These are phyloP conservation scores for Bufo gargarizans DNA, from an alignment of 2,113 vertebrate genomes.

Conservation along the genomic window DNA sequence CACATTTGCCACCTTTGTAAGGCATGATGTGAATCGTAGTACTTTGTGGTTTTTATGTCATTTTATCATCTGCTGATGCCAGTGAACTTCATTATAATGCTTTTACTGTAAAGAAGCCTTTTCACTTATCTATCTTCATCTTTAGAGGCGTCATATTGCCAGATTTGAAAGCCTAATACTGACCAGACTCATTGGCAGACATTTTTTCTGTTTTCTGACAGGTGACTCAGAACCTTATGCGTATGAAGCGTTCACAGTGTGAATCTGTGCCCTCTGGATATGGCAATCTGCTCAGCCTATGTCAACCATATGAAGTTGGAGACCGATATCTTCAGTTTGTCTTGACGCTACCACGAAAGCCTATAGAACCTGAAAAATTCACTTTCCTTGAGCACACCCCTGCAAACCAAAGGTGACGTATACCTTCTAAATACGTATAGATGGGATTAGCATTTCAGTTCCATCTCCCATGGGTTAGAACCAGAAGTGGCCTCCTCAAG, in stretches of 20 bases:
- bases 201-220: constrained; percentile 58
- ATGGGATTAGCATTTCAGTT: not conserved
- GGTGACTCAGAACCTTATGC: constrained; percentile 89
- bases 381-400: constrained; percentile 79
- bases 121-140: not conserved
- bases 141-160: not conserved
- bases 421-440: not conserved
- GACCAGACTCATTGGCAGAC: not conserved
- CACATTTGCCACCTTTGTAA: too few relatives aligned
- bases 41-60: too few relatives aligned
- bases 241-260: constrained; percentile 76
- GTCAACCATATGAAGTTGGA: constrained; percentile 78
- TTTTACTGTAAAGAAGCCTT: not conserved
- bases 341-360: constrained; percentile 65
- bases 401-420: constrained; percentile 71
- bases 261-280: constrained; percentile 79
- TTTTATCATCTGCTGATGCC: not conserved
- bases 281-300: constrained; percentile 76
- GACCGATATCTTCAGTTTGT: constrained; percentile 84
- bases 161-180: not conserved
- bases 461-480: not conserved
- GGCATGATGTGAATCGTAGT: too few relatives aligned
- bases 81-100: not conserved
- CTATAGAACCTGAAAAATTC: constrained; percentile 68
- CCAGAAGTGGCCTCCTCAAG: too few relatives aligned